Evolutionary conservation across 2,797 vertebrate species (phyloP).

Genomic region (Aldrovandia affinis): DNA sequence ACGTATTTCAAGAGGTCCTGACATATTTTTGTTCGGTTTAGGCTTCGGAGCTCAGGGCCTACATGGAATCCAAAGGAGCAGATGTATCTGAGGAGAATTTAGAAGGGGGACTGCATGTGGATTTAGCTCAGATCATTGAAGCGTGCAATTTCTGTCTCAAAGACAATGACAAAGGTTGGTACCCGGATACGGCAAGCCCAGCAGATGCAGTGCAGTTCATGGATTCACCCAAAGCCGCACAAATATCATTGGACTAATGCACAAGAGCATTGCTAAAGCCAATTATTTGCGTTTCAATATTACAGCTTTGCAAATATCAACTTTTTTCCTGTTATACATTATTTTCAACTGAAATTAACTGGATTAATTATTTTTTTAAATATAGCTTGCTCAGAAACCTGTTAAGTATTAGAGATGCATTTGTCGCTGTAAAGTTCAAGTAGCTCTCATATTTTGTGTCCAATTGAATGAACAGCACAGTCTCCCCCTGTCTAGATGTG

Average conservation of each 20-base stretch:
- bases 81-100: conserved; percentile 97
- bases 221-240: neutral
- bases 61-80: conserved; percentile 93
- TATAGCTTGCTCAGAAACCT: neutral
- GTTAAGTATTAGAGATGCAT: neutral
- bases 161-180: conserved; percentile 94
- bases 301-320: too few species aligned
- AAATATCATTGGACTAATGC: too few species aligned
- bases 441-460: neutral
- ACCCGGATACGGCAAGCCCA: neutral
- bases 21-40: conserved; percentile 47
- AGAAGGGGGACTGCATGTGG: conserved; percentile 91
- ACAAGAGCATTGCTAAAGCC: too few species aligned
- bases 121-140: conserved; percentile 95
- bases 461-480: neutral
- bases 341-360: too few species aligned
- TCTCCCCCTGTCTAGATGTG: conserved; percentile 78
- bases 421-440: neutral
- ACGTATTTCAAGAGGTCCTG: too few species aligned
- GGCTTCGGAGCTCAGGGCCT: conserved; percentile 92
- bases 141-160: conserved; percentile 93
- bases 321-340: too few species aligned
- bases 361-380: neutral
- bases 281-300: neutral
- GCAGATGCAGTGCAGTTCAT: neutral